Evolutionary conservation across 1,140 invertebrate species (phyloP).

Genomic region (Apis laboriosa): DNA sequence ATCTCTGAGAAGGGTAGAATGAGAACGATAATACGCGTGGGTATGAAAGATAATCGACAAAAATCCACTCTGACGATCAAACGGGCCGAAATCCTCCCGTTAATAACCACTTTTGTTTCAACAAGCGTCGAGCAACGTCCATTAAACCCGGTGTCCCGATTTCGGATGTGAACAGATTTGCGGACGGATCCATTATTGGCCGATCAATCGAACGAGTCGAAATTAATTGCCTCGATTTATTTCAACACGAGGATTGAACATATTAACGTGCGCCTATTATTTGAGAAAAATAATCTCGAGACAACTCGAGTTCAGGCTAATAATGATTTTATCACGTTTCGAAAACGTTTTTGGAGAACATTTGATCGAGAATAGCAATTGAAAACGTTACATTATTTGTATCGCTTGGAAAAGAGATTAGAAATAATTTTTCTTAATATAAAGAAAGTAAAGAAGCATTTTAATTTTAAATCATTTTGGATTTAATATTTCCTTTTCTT

Average conservation of each 20-base stretch:
- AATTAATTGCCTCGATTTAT: conserved; percentile 28
- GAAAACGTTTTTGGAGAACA: no score
- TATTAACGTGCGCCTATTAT: neutral
- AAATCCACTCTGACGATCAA: neutral
- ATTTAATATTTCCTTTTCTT: no score
- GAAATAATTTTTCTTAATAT: no score
- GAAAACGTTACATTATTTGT: no score
- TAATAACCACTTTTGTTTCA: conserved; percentile 30
- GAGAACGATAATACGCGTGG: no score
- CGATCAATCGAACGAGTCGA: conserved; percentile 21
- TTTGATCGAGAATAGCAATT: no score
- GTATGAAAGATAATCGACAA: neutral
- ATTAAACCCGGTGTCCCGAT: neutral
- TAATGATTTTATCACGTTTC: neutral
- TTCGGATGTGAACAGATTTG: conserved; percentile 28
- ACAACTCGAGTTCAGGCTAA: neutral
- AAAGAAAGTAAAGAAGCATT: no score
- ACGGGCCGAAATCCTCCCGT: neutral
- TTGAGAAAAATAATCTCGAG: neutral
- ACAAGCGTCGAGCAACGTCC: neutral
- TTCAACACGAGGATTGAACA: neutral
- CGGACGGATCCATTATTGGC: conserved; percentile 30
- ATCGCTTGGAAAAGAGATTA: no score
- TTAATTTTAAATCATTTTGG: no score
- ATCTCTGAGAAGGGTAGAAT: no score